phyloP scores from a whole-genome alignment of 2,888 invertebrate species.

The Drosophila anomelani region DNA sequence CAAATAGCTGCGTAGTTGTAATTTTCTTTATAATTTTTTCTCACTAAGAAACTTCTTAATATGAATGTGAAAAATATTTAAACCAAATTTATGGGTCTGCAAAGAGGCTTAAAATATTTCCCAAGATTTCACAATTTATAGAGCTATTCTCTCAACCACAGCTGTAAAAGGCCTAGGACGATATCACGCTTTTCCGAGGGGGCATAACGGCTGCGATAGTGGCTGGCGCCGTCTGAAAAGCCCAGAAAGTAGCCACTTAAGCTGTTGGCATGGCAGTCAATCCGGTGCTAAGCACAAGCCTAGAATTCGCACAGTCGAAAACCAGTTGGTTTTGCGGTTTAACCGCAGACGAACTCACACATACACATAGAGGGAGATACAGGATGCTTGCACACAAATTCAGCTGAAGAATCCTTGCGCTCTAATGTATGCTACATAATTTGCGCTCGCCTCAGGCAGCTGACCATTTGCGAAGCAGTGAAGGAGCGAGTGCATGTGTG shows the following conservation, averaged over 20 bases:
- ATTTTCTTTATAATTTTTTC: background rate
- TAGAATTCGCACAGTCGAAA: constrained; percentile 29
- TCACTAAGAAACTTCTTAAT: too few relatives aligned
- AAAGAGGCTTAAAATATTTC: too few relatives aligned
- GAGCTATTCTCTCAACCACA: background rate
- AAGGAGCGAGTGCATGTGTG: constrained; percentile 4
- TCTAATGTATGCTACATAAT: constrained; percentile 76
- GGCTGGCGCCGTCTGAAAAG: constrained; percentile 52
- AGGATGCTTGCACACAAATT: constrained; percentile 20
- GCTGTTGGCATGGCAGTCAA: constrained; percentile 79
- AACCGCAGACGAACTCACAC: constrained; percentile 47
- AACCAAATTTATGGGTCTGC: constrained; percentile 1
- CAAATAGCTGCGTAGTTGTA: background rate
- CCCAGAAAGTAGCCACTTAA: constrained; percentile 68
- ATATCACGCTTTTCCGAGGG: constrained; percentile 28
- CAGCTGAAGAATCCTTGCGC: constrained; percentile 16
- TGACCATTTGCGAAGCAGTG: constrained; percentile 42
- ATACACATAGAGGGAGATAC: constrained; percentile 3
- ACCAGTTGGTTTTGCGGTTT: constrained; percentile 61
- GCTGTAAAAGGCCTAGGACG: constrained; percentile 20
- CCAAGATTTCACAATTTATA: background rate
- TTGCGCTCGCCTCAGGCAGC: constrained; percentile 61
- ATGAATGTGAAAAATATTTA: background rate
- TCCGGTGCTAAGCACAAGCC: constrained; percentile 70
- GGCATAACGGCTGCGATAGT: constrained; percentile 22